phyloP scores from a whole-genome alignment of 2,113 vertebrate genomes.

The Cyanistes caeruleus region DNA sequence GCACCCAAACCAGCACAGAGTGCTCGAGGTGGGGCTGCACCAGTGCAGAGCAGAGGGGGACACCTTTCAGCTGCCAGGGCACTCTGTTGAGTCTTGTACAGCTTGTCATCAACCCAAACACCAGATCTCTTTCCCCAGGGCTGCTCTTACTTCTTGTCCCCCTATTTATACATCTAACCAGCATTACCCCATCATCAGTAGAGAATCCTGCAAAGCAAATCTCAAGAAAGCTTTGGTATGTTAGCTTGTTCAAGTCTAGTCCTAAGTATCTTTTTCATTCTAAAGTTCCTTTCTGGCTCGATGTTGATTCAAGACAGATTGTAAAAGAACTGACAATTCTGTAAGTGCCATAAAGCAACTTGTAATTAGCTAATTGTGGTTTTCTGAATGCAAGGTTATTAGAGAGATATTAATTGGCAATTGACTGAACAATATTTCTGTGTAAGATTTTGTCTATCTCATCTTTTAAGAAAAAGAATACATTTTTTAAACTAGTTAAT shows the following conservation, averaged over 20 bases:
- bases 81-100: not conserved
- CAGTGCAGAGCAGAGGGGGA: not conserved
- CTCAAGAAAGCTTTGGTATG: not conserved
- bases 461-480: not conserved
- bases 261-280: not conserved
- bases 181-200: not conserved
- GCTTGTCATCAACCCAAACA: not conserved
- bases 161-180: not conserved
- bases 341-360: not conserved
- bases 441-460: not conserved
- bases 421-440: not conserved
- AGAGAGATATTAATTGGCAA: not conserved
- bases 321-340: not conserved
- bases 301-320: not conserved
- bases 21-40: not conserved
- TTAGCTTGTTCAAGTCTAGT: not conserved
- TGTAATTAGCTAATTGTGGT: not conserved
- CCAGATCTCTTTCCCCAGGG: not conserved
- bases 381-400: not conserved
- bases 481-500: not conserved
- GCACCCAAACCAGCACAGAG: not conserved
- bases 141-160: not conserved
- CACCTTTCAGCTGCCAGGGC: not conserved
- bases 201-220: not conserved
- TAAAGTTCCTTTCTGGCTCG: not conserved